Conservation (phyloP, 2,113 vertebrate genomes). For the Clarias macrocephalus region DNA sequence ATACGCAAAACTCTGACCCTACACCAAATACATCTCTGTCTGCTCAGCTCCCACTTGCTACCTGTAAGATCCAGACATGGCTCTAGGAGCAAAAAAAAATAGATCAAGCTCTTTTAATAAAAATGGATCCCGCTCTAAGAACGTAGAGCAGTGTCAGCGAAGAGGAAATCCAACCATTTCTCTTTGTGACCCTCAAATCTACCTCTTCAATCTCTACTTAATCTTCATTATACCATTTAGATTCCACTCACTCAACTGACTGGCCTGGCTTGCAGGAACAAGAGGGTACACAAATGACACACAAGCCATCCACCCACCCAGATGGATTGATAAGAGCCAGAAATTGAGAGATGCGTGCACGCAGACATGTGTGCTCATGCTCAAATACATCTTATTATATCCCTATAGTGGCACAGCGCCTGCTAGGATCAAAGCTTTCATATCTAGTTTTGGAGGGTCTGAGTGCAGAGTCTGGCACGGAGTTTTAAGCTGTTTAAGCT, state of each 20-base stretch:
- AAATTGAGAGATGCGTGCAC: constrained; percentile 25
- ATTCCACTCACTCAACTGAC: constrained; percentile 28
- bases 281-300: constrained; percentile 44
- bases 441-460: constrained; percentile 44
- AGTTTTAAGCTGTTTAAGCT: constrained; percentile 39
- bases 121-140: constrained; percentile 49
- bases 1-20: not conserved
- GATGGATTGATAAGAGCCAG: constrained; percentile 39
- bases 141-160: constrained; percentile 50
- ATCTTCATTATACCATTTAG: constrained; percentile 71
- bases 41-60: constrained; percentile 28
- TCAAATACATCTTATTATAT: constrained; percentile 49
- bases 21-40: constrained; percentile 38
- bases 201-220: constrained; percentile 58
- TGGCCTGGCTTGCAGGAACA: constrained; percentile 30
- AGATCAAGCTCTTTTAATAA: constrained; percentile 53
- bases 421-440: constrained; percentile 50
- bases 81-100: constrained; percentile 17
- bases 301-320: constrained; percentile 40
- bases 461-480: constrained; percentile 41
- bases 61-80: constrained; percentile 4
- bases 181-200: constrained; percentile 58
- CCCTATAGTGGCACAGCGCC: constrained; percentile 35
- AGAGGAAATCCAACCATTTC: constrained; percentile 52
- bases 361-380: constrained; percentile 26